A percentile compares a stretch with the other conserved stretches of the same genome.
phyloP scores from a whole-genome alignment of 35 echinoderm and acorn worm genomes.

The Patiria miniata region DNA sequence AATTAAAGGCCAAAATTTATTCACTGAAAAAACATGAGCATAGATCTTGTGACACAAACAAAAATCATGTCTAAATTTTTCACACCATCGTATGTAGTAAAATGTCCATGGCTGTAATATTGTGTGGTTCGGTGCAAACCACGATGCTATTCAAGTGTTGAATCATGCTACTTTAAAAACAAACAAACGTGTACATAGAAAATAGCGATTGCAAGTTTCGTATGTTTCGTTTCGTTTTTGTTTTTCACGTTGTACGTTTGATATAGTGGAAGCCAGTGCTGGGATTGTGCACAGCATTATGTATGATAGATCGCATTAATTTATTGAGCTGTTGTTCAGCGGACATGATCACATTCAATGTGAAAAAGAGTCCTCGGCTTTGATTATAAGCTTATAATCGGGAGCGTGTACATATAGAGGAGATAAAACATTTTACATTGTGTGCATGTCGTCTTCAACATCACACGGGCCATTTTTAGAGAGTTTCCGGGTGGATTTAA shows the following conservation, averaged over 20 bases:
- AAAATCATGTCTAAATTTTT: neutral
- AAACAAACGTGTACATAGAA: neutral
- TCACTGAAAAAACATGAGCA: no score
- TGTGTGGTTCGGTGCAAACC: neutral
- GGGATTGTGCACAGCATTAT: neutral
- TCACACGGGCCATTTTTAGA: neutral
- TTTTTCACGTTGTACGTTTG: neutral
- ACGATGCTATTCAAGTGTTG: neutral
- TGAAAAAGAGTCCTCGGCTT: neutral
- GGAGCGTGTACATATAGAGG: neutral
- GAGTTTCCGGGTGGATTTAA: neutral
- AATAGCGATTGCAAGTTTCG: neutral
- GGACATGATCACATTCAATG: neutral
- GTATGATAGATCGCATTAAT: constrained; percentile 8
- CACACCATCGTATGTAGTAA: no score
- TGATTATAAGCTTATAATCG: neutral
- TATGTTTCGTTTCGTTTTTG: no score
- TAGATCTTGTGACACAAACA: no score
- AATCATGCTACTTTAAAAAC: neutral
- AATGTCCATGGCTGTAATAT: neutral
- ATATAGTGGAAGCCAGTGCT: neutral
- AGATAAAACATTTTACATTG: neutral
- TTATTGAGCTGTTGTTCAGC: neutral
- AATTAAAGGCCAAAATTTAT: no score
- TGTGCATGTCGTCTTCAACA: neutral